phyloP scores from a whole-genome alignment of 2,888 invertebrate genomes.

The Drosophila demipolita region DNA sequence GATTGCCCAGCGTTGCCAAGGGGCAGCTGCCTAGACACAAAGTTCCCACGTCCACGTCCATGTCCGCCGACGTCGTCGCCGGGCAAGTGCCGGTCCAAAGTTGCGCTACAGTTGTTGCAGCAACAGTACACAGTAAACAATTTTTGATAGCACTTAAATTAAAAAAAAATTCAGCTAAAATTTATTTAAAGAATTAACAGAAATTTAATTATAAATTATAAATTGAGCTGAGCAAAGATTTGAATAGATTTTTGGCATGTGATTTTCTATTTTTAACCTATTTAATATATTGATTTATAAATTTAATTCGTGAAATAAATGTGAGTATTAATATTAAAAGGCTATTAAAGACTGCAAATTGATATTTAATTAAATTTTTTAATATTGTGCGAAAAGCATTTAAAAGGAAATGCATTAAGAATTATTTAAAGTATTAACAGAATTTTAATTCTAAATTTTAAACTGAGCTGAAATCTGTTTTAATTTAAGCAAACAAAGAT shows the following conservation, averaged over 20 bases:
- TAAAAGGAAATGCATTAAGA: background rate
- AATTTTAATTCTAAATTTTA: background rate
- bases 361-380: too few species aligned
- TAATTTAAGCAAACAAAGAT: too few species aligned
- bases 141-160: background rate
- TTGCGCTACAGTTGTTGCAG: slow-evolving; percentile 48
- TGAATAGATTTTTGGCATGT: too few species aligned
- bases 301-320: background rate
- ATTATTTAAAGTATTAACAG: background rate
- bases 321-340: background rate
- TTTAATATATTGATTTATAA: too few species aligned
- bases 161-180: background rate
- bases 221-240: background rate
- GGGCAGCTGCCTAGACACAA: slow-evolving; percentile 69
- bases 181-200: background rate
- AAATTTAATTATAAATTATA: background rate
- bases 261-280: too few species aligned
- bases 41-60: slow-evolving; percentile 79
- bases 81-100: slow-evolving; percentile 60
- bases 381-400: too few species aligned
- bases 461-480: background rate
- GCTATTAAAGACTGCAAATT: too few species aligned
- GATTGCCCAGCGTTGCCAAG: slow-evolving; percentile 65
- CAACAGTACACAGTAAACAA: slow-evolving; percentile 27
- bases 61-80: slow-evolving; percentile 38